These are phyloP conservation scores for Hippasteria phrygiana DNA, from an alignment of 53 echinoderm and acorn worm species.

Conservation along the genomic window DNA sequence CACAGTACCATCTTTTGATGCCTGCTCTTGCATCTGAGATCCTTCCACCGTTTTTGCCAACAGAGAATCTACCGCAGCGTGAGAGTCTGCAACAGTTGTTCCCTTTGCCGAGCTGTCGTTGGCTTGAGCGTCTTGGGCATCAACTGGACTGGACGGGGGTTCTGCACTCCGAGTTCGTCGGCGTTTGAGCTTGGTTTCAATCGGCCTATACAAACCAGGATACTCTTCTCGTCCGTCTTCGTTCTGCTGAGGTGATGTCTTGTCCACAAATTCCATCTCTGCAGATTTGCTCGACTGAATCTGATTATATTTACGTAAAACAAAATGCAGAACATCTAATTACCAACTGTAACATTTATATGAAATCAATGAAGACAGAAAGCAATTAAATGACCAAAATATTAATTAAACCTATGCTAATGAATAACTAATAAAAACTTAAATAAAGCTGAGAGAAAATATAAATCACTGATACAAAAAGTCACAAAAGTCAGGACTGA, in stretches of 20 bases:
- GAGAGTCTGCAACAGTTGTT: not conserved
- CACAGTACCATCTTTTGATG: not conserved
- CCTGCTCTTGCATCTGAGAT: not conserved
- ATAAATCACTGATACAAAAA: too few relatives aligned
- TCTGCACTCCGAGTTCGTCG: conserved; percentile 43
- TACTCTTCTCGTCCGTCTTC: conserved; percentile 28
- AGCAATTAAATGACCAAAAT: too few relatives aligned
- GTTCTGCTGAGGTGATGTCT: conserved; percentile 10
- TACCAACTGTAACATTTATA: too few relatives aligned
- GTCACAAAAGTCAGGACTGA: too few relatives aligned
- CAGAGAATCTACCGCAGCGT: conserved; percentile 36
- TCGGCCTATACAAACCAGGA: conserved; percentile 75
- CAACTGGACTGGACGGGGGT: not conserved
- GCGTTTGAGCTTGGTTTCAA: conserved; percentile 70
- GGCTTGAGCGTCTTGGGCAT: not conserved
- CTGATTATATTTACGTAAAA: not conserved
- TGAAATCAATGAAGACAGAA: too few relatives aligned
- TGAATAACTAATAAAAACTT: too few relatives aligned
- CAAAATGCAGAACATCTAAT: too few relatives aligned
- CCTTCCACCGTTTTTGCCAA: conserved; percentile 26
- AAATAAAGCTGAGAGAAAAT: too few relatives aligned
- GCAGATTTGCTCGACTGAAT: not conserved
- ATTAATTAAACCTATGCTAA: too few relatives aligned
- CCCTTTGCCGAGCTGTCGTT: not conserved
- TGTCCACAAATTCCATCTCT: conserved; percentile 19